These are phyloP conservation scores for Cheilosia variabilis DNA, from an alignment of 2,888 invertebrate genomes.

Conservation along the genomic window DNA sequence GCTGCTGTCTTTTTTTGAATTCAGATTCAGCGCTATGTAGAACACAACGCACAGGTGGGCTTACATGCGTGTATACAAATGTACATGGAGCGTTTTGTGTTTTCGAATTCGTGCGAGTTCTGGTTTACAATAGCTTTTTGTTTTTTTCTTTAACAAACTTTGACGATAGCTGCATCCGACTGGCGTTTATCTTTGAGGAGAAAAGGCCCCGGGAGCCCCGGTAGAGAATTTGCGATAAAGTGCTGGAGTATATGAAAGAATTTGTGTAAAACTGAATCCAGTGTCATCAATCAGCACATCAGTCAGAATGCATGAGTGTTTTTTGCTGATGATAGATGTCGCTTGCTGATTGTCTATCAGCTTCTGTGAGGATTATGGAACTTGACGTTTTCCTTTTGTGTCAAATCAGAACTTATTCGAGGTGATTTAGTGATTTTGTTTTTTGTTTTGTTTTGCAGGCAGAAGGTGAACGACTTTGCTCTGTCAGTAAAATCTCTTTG, in stretches of 20 bases:
- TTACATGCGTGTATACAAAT: constrained; percentile 37
- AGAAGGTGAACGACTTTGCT: neutral
- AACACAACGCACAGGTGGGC: constrained; percentile 47
- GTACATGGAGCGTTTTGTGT: constrained; percentile 56
- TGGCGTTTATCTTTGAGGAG: constrained; percentile 26
- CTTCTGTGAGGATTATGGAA: neutral
- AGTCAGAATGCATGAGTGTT: constrained; percentile 38
- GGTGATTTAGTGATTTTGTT: neutral
- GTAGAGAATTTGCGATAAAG: neutral
- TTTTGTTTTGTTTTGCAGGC: neutral
- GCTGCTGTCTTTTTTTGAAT: constrained; percentile 66
- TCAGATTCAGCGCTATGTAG: constrained; percentile 39
- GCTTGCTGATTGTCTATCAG: constrained; percentile 2
- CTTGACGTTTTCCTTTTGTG: constrained; percentile 6
- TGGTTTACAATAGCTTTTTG: constrained; percentile 42
- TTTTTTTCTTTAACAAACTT: constrained; percentile 31
- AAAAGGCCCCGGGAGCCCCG: neutral
- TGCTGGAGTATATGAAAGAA: constrained; percentile 10
- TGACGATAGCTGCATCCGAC: constrained; percentile 27
- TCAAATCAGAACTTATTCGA: neutral
- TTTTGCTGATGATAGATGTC: constrained; percentile 4
- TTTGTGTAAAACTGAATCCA: constrained; percentile 48
- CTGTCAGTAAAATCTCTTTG: neutral
- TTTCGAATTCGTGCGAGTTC: constrained; percentile 38
- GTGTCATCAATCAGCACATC: constrained; percentile 66